These are phyloP conservation scores for Gnatocerus cornutus DNA, from an alignment of 2,888 invertebrate species.

Conservation along the genomic window DNA sequence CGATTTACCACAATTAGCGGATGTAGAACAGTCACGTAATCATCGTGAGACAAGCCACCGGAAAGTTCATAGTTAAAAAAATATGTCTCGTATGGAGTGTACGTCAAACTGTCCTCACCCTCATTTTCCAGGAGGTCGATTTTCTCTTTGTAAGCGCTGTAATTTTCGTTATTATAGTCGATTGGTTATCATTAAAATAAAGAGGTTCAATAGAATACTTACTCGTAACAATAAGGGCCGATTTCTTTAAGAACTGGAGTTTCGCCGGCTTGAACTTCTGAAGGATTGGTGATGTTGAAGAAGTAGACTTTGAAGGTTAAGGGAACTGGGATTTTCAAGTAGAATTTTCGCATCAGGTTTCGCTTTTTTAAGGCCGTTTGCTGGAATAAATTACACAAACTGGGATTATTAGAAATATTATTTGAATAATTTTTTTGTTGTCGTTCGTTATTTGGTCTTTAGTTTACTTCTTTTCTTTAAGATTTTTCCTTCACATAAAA, in stretches of 20 bases:
- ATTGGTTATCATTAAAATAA: background rate
- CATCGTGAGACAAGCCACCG: constrained; percentile 83
- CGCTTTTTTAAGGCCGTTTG: constrained; percentile 81
- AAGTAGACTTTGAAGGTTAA: constrained; percentile 82
- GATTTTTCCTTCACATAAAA: no score
- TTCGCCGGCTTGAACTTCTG: constrained; percentile 78
- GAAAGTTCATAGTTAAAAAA: constrained; percentile 80
- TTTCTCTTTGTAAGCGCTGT: constrained; percentile 88
- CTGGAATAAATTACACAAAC: constrained; percentile 68
- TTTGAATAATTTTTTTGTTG: no score
- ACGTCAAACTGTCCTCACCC: constrained; percentile 83
- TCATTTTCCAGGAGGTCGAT: constrained; percentile 82
- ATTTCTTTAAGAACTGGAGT: constrained; percentile 81
- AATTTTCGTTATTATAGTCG: constrained; percentile 52
- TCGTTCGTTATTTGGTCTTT: no score
- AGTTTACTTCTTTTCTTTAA: no score
- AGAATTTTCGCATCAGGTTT: constrained; percentile 80
- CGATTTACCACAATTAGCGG: constrained; percentile 78
- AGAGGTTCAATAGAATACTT: constrained; percentile 65
- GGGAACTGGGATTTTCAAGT: constrained; percentile 82
- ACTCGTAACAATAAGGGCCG: constrained; percentile 87
- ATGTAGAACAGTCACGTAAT: constrained; percentile 81
- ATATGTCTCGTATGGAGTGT: constrained; percentile 79
- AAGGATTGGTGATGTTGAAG: constrained; percentile 84
- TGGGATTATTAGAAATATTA: background rate